A percentile compares a stretch with the other conserved stretches of the same genome.
Evolutionary conservation across 2,113 vertebrate species (phyloP).

Genomic region (Arizona elegans): DNA sequence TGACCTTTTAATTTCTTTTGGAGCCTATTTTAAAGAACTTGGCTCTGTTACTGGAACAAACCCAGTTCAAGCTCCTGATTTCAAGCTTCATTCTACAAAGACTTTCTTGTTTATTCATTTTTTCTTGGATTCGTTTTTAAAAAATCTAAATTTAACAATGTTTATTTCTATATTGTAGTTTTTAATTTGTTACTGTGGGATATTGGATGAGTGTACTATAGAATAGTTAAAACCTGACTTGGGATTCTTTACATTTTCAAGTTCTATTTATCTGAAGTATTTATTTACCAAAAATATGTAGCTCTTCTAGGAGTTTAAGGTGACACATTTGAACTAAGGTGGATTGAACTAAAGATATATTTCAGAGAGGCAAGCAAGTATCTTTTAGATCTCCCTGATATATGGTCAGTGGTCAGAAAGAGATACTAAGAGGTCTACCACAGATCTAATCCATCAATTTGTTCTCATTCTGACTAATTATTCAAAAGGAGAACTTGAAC

Average conservation of each 20-base stretch:
- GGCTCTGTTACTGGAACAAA: background rate
- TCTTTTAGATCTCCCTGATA: background rate
- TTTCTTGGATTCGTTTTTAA: background rate
- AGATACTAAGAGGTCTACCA: background rate
- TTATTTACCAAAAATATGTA: background rate
- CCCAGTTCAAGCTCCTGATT: background rate
- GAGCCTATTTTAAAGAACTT: background rate
- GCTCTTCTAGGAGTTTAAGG: background rate
- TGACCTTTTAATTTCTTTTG: constrained; percentile 28
- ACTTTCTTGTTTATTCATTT: background rate
- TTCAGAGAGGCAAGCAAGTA: background rate
- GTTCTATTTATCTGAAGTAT: background rate
- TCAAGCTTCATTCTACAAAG: background rate
- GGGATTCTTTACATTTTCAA: background rate
- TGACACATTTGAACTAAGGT: background rate
- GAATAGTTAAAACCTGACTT: background rate
- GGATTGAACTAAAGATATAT: background rate
- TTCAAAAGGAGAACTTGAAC: background rate
- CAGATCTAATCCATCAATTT: background rate
- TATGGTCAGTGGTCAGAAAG: background rate
- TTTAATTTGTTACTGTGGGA: background rate
- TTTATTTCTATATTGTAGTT: background rate
- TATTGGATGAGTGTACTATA: background rate
- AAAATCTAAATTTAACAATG: constrained; percentile 6
- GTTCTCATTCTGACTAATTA: background rate